phyloP scores from a whole-genome alignment of 2,113 vertebrate species.

The Labeo rohita region DNA sequence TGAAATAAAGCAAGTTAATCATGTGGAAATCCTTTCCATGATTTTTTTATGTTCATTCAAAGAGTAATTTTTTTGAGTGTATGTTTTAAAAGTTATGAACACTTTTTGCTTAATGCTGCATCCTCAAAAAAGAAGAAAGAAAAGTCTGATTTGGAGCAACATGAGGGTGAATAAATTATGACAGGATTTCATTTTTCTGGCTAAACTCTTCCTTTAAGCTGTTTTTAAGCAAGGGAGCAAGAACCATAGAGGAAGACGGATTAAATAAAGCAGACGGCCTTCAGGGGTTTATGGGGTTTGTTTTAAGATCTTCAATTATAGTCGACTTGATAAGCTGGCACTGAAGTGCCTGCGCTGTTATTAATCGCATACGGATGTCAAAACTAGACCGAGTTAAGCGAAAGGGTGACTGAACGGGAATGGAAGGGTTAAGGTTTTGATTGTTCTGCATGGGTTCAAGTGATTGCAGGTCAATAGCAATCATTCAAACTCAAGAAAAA shows the following conservation, averaged over 20 bases:
- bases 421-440: neutral
- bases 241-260: neutral
- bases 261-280: neutral
- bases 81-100: neutral
- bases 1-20: too few relatives aligned
- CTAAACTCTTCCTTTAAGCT: neutral
- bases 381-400: neutral
- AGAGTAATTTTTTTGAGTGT: too few relatives aligned
- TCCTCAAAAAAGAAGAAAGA: neutral
- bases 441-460: neutral
- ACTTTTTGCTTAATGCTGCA: neutral
- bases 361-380: neutral
- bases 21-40: too few relatives aligned
- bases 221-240: neutral
- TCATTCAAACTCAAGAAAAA: neutral
- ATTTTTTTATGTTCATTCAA: too few relatives aligned
- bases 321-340: neutral
- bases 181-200: neutral
- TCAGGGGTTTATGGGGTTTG: neutral
- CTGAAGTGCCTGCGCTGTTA: neutral
- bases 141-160: neutral
- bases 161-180: neutral
- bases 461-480: neutral
- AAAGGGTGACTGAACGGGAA: neutral
- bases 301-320: neutral